A percentile compares a stretch with the other conserved stretches of the same genome.
Conservation (phyloP, 2,113 vertebrate genomes). For the Anarhynchus alexandrinus region DNA sequence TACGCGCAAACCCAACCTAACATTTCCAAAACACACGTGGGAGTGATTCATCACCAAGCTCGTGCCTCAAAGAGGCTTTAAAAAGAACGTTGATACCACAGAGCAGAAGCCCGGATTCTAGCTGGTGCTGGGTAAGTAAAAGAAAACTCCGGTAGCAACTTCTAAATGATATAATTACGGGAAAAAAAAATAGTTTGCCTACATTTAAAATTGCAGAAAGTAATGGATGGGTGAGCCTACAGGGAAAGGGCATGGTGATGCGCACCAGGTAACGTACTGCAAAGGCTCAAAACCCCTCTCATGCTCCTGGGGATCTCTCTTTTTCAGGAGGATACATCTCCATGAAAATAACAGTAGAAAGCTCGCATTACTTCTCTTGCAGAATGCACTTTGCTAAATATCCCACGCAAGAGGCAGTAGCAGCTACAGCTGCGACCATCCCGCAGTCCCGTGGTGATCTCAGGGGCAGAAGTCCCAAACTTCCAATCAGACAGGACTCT, state of each 20-base stretch:
- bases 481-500: neutral
- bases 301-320: neutral
- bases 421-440: neutral
- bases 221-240: accelerated
- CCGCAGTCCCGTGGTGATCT: neutral
- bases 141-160: neutral
- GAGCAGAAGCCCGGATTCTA: neutral
- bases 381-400: neutral
- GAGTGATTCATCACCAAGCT: neutral
- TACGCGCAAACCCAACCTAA: neutral
- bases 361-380: neutral
- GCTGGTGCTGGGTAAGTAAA: neutral
- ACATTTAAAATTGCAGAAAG: neutral
- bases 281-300: neutral
- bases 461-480: neutral
- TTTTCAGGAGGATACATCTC: neutral
- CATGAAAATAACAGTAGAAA: neutral
- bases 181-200: neutral
- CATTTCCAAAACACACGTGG: neutral
- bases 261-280: neutral
- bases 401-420: neutral
- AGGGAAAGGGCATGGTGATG: neutral
- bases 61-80: neutral
- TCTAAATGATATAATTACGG: neutral
- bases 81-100: neutral